These are phyloP conservation scores for Diploptera punctata DNA, from an alignment of 2,888 invertebrate genomes.

Conservation along the genomic window DNA sequence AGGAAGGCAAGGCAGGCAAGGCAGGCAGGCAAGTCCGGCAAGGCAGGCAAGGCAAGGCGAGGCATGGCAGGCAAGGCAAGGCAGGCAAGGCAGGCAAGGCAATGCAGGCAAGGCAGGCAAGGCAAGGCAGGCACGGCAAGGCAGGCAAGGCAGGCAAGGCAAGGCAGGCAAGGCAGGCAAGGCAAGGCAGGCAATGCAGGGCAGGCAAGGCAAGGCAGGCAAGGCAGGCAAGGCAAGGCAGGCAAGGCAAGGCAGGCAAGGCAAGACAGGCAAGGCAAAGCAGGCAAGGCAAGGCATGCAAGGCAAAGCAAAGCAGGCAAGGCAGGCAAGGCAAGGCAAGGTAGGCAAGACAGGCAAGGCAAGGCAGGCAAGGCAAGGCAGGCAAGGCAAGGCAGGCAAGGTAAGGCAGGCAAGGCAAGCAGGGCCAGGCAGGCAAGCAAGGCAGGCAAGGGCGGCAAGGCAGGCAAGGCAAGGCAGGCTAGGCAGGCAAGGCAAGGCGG, in stretches of 20 bases:
- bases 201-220: too few relatives aligned
- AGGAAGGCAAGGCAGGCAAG: background rate
- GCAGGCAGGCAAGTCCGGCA: background rate
- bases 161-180: background rate
- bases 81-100: background rate
- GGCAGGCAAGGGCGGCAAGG: background rate
- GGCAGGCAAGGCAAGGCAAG: background rate
- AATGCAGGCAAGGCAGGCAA: too few relatives aligned
- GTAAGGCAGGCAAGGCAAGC: too few relatives aligned
- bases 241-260: too few relatives aligned
- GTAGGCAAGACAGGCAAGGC: too few relatives aligned
- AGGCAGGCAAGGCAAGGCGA: background rate
- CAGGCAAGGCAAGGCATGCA: too few relatives aligned
- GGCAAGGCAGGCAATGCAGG: too few relatives aligned
- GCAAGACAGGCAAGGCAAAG: too few relatives aligned
- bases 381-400: background rate
- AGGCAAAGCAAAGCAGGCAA: too few relatives aligned
- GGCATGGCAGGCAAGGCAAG: background rate
- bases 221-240: background rate
- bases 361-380: background rate
- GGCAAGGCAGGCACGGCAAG: too few relatives aligned
- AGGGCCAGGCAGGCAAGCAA: background rate
- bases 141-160: too few relatives aligned
- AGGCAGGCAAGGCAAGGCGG: background rate
- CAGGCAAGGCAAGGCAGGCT: background rate